phyloP scores from a whole-genome alignment of 2,888 invertebrate species.

The Creontiades dilutus region DNA sequence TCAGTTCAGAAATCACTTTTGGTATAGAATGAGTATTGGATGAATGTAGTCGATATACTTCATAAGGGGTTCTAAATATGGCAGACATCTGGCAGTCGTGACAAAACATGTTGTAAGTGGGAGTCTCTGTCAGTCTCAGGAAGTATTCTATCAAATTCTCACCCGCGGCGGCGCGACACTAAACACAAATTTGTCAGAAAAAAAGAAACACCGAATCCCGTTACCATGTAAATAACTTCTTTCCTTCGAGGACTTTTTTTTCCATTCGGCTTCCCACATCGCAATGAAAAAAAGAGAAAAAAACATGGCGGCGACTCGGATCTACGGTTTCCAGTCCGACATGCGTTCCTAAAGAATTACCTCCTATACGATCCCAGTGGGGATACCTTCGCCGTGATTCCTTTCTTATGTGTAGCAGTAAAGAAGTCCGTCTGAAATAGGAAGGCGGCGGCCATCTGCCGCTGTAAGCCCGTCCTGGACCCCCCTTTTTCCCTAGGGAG shows the following conservation, averaged over 20 bases:
- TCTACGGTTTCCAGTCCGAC: constrained; percentile 27
- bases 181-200: constrained; percentile 37
- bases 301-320: constrained; percentile 11
- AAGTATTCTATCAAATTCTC: constrained; percentile 33
- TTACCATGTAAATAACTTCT: constrained; percentile 51
- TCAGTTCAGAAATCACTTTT: no score
- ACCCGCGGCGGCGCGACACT: background rate
- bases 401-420: constrained; percentile 41
- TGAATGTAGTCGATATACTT: no score
- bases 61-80: background rate
- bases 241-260: background rate
- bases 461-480: background rate
- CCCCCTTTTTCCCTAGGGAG: constrained; percentile 42
- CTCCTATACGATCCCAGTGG: constrained; percentile 59
- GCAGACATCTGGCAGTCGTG: constrained; percentile 24
- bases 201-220: constrained; percentile 31
- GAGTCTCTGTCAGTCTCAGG: constrained; percentile 11
- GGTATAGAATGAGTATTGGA: no score
- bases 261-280: background rate
- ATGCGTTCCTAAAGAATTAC: constrained; percentile 40
- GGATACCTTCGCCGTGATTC: constrained; percentile 56
- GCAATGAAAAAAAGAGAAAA: background rate
- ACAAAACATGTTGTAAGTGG: constrained; percentile 9
- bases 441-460: constrained; percentile 53
- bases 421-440: constrained; percentile 57